These are phyloP conservation scores for Hermodice carunculata DNA, from an alignment of 2,888 invertebrate species.

Conservation along the genomic window DNA sequence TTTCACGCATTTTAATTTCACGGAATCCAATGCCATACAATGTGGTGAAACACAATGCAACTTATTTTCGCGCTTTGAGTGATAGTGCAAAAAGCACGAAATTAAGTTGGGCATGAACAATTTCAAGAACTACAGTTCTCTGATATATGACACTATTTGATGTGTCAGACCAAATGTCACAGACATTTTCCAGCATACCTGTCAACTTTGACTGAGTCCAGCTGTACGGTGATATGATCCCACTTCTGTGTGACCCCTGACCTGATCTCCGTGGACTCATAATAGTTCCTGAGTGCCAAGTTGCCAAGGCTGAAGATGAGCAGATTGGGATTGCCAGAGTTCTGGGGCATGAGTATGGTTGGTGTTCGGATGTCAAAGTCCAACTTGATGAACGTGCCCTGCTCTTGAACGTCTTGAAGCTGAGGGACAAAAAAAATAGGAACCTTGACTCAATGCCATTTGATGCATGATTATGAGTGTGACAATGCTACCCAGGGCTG, in stretches of 20 bases:
- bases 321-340: conserved; percentile 83
- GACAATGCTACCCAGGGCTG: too few species aligned
- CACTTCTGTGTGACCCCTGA: conserved; percentile 58
- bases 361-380: conserved; percentile 81
- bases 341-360: conserved; percentile 82
- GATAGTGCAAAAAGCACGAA: too few species aligned
- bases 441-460: too few species aligned
- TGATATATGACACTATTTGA: too few species aligned
- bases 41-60: too few species aligned
- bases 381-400: conserved; percentile 72
- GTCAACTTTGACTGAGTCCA: conserved; percentile 77
- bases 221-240: conserved; percentile 63
- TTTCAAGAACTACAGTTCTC: too few species aligned
- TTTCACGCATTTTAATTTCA: too few species aligned
- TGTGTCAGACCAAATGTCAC: too few species aligned
- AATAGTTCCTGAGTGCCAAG: conserved; percentile 84
- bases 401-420: conserved; percentile 59
- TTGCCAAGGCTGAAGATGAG: conserved; percentile 82
- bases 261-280: conserved; percentile 73
- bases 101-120: too few species aligned
- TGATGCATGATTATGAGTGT: too few species aligned
- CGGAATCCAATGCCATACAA: too few species aligned
- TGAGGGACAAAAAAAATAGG: conserved; percentile 24
- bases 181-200: conserved; percentile 55
- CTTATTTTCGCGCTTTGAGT: too few species aligned